Percentiles rank a stretch among this genome's conserved stretches.
Conservation (phyloP, 2,888 invertebrate species). For the Anoncus sp. region DNA sequence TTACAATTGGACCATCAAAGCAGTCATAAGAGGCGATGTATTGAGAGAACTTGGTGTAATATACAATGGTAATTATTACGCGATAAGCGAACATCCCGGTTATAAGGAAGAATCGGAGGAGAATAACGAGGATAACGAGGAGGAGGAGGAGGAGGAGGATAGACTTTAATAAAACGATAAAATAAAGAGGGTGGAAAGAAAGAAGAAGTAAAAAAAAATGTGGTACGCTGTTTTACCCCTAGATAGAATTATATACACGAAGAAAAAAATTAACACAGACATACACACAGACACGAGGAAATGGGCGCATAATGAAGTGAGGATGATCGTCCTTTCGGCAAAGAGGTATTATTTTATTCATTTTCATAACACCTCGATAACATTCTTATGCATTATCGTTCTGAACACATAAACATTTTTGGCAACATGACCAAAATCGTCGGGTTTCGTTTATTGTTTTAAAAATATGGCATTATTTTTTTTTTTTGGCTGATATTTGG, state of each 20-base stretch:
- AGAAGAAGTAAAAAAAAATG: not conserved
- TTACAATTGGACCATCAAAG: conserved; percentile 98
- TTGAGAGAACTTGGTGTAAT: conserved; percentile 96
- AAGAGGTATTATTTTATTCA: not conserved
- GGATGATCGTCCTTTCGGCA: not conserved
- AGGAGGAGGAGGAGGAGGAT: conserved; percentile 92
- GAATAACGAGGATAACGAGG: conserved; percentile 92
- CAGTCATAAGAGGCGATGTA: conserved; percentile 96
- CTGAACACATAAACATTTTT: no score
- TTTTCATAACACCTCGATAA: no score
- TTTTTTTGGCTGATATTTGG: no score
- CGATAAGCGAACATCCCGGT: conserved; percentile 97
- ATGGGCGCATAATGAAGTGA: not conserved
- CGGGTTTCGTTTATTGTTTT: no score
- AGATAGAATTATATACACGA: conserved; percentile 58
- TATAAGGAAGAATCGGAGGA: conserved; percentile 96
- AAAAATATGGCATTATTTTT: no score
- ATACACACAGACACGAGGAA: not conserved
- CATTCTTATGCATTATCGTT: no score
- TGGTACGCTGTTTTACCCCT: conserved; percentile 52
- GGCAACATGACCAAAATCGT: no score
- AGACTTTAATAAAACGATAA: conserved; percentile 81
- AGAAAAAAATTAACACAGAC: not conserved
- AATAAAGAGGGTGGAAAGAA: conserved; percentile 8
- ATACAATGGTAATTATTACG: conserved; percentile 98